Evolutionary conservation across 1,140 invertebrate genomes (phyloP).

Genomic region (Sinella curviseta): DNA sequence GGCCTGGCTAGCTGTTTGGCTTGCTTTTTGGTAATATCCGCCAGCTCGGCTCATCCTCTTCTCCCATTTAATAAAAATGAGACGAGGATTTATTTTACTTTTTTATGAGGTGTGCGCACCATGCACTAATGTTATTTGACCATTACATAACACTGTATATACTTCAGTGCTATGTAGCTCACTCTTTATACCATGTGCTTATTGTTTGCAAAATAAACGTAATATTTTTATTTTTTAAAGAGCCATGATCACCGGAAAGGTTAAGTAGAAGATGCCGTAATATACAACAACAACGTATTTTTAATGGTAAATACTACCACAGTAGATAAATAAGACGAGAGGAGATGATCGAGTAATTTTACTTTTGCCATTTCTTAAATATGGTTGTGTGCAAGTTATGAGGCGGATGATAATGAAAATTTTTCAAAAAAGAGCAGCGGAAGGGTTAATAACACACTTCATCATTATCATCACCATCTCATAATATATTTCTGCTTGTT

Average conservation of each 20-base stretch:
- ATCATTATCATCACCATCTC: background rate
- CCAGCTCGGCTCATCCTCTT: slow-evolving; percentile 5
- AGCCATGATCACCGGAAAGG: too few species aligned
- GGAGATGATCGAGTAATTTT: too few species aligned
- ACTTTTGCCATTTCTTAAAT: too few species aligned
- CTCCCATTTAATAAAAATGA: slow-evolving; percentile 18
- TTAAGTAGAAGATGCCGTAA: too few species aligned
- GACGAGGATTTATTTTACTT: slow-evolving; percentile 15
- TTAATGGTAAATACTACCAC: too few species aligned
- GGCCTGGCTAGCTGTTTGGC: background rate
- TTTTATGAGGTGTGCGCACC: background rate
- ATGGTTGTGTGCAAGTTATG: too few species aligned
- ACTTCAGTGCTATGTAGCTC: background rate
- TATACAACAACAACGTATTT: too few species aligned
- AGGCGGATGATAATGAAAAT: background rate
- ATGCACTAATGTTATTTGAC: too few species aligned
- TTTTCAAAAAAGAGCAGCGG: background rate
- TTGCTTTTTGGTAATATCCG: background rate
- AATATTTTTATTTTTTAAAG: too few species aligned
- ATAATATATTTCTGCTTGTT: background rate
- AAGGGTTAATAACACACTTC: slow-evolving; percentile 18
- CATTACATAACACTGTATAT: background rate
- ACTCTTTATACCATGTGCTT: too few species aligned
- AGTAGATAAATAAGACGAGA: too few species aligned
- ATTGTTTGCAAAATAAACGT: too few species aligned